Percentiles rank a stretch among this genome's conserved stretches.
Conservation (phyloP, 2,113 vertebrate genomes). For the Psittacula cyanocephala region DNA sequence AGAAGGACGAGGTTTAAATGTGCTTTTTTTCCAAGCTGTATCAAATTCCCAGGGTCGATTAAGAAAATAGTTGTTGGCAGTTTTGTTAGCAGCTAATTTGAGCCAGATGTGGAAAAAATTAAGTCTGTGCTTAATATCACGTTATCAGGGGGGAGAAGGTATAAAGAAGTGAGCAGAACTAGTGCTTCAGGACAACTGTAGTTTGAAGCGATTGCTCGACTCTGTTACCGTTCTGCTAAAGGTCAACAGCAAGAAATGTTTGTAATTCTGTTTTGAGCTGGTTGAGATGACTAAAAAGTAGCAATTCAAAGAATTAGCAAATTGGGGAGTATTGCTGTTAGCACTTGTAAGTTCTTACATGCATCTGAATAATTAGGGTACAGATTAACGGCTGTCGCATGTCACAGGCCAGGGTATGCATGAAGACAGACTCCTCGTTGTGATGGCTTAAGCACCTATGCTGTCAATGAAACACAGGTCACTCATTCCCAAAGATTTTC, state of each 20-base stretch:
- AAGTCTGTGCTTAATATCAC: slow-evolving; percentile 52
- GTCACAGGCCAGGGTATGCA: background rate
- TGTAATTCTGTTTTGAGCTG: slow-evolving; percentile 19
- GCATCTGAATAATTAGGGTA: background rate
- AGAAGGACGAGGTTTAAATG: slow-evolving; percentile 53
- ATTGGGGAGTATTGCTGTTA: background rate
- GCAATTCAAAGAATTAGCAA: background rate
- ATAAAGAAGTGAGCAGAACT: slow-evolving; percentile 29
- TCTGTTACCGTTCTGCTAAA: background rate
- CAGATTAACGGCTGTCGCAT: background rate
- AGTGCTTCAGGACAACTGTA: background rate
- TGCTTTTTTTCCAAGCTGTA: slow-evolving; percentile 46
- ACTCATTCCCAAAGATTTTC: background rate
- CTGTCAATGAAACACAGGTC: background rate
- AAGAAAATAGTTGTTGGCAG: slow-evolving; percentile 67
- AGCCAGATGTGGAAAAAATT: slow-evolving; percentile 58
- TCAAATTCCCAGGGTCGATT: slow-evolving; percentile 66
- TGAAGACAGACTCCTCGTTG: background rate
- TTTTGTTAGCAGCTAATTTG: slow-evolving; percentile 63
- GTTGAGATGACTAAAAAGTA: background rate
- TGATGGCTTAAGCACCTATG: background rate
- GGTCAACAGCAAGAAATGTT: background rate
- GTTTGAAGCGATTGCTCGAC: background rate
- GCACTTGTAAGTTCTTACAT: background rate
- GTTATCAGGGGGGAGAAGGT: slow-evolving; percentile 12